Evolutionary conservation across 2,113 vertebrate species (phyloP).

Genomic region (Salvelinus sp.): DNA sequence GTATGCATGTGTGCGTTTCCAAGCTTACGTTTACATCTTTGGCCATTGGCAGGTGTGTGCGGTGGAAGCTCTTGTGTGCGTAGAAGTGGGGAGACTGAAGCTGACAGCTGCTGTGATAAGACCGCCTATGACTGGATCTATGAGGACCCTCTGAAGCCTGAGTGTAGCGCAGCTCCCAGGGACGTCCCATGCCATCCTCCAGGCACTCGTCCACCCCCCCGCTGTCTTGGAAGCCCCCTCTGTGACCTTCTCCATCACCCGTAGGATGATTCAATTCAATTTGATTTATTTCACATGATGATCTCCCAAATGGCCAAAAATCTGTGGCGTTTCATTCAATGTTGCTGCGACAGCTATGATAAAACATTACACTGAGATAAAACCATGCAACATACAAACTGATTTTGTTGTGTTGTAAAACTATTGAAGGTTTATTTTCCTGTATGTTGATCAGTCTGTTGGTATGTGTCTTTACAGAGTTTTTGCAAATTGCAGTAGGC

Average conservation of each 20-base stretch:
- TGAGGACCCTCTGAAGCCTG: conserved; percentile 51
- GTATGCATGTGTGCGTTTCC: background rate
- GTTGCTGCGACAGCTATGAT: too few relatives aligned
- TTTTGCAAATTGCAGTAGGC: conserved; percentile 53
- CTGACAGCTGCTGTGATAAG: conserved; percentile 62
- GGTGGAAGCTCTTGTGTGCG: conserved; percentile 67
- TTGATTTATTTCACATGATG: background rate
- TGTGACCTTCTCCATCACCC: conserved; percentile 56
- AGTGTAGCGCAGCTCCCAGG: conserved; percentile 43
- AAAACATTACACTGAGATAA: too few relatives aligned
- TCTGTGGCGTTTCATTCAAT: too few relatives aligned
- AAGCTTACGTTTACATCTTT: background rate
- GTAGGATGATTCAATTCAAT: conserved; percentile 29
- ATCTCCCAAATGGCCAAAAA: too few relatives aligned
- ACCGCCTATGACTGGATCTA: conserved; percentile 69
- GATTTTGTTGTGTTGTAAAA: background rate
- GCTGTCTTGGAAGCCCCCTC: conserved; percentile 5
- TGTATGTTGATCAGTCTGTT: background rate
- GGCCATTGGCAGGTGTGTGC: conserved; percentile 62
- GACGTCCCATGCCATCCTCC: conserved; percentile 33
- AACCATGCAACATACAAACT: too few relatives aligned
- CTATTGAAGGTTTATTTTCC: background rate
- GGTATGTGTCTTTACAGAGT: conserved; percentile 45
- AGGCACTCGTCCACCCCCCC: rapidly evolving
- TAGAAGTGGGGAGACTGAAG: conserved; percentile 54